Conservation (phyloP, 2,797 vertebrate species). For the Pyrocephalus nanus region DNA sequence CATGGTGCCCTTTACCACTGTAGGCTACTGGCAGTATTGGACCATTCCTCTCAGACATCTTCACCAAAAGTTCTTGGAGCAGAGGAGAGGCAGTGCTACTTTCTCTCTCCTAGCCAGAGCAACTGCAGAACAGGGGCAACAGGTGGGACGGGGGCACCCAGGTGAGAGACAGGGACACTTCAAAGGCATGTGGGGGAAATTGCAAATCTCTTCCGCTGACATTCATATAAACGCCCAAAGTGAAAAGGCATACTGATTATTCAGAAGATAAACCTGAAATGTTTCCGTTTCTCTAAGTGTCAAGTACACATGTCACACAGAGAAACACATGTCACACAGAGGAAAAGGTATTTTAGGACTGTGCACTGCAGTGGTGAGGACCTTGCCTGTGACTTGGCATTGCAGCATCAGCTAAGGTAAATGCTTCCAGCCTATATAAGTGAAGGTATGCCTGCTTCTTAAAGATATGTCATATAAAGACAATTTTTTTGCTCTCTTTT, state of each 20-base stretch:
- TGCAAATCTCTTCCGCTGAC: neutral
- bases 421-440: rapidly evolving
- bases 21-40: neutral
- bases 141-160: neutral
- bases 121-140: neutral
- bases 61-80: neutral
- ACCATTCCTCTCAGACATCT: neutral
- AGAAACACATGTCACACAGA: neutral
- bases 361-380: neutral
- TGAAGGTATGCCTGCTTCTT: neutral
- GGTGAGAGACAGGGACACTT: neutral
- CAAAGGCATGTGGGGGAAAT: rapidly evolving
- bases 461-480: neutral
- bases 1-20: rapidly evolving
- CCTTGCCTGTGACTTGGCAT: neutral
- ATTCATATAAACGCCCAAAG: neutral
- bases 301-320: neutral
- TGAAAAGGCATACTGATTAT: neutral
- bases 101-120: neutral
- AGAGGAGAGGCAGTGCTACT: neutral
- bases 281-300: neutral
- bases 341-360: neutral
- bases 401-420: neutral
- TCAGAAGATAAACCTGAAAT: neutral
- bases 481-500: neutral